Conservation (phyloP, 2,113 vertebrate species). For the Candoia aspera region DNA sequence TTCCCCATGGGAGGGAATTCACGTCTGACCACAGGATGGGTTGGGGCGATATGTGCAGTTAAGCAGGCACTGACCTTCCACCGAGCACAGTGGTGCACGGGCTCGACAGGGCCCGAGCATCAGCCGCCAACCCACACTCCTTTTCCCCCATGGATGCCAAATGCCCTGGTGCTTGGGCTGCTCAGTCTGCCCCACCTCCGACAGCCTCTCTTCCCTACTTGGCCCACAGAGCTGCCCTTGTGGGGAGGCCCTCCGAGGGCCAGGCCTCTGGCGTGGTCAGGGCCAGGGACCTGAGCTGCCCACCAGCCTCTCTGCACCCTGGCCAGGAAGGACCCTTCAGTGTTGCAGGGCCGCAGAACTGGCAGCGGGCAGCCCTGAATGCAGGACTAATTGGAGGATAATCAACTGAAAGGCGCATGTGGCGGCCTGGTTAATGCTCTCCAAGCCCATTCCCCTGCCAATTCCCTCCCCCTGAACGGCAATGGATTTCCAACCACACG, state of each 20-base stretch:
- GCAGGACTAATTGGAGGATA: constrained; percentile 31
- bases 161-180: too few species aligned
- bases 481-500: constrained; percentile 20
- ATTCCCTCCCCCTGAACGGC: constrained; percentile 16
- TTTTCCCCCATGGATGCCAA: too few species aligned
- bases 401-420: constrained; percentile 40
- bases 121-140: too few species aligned
- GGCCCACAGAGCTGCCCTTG: not conserved
- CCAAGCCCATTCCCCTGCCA: constrained; percentile 1
- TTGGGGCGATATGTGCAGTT: not conserved
- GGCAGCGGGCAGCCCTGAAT: constrained; percentile 2
- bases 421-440: constrained; percentile 36
- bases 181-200: too few species aligned
- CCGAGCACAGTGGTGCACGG: too few species aligned
- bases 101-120: too few species aligned
- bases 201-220: too few species aligned
- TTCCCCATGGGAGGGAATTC: too few species aligned
- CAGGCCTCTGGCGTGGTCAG: not conserved
- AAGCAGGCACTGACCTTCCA: too few species aligned
- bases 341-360: not conserved
- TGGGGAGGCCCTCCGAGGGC: too few species aligned
- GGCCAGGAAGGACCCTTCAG: not conserved
- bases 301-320: not conserved
- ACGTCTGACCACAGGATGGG: not conserved
- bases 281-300: too few species aligned